phyloP scores from a whole-genome alignment of 1,140 invertebrate genomes.

The Arion vulgaris region DNA sequence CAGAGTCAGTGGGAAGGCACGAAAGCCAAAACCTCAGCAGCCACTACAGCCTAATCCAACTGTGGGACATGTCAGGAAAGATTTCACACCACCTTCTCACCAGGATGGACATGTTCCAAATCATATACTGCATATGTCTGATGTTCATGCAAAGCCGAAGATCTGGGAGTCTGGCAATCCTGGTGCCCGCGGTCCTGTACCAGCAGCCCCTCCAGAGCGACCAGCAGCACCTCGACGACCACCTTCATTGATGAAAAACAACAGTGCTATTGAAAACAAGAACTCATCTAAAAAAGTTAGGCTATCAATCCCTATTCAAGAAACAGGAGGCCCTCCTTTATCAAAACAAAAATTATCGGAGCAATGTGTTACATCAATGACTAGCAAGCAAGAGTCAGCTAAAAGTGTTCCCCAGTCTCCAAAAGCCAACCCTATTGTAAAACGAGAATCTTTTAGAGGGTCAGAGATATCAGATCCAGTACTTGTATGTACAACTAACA shows the following conservation, averaged over 20 bases:
- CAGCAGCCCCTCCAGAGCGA: slow-evolving; percentile 17
- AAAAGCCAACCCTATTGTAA: slow-evolving; percentile 32
- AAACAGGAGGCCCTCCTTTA: slow-evolving; percentile 19
- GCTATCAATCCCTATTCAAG: slow-evolving; percentile 21
- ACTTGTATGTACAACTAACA: slow-evolving; percentile 51
- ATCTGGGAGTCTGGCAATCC: slow-evolving; percentile 40
- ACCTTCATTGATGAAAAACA: not conserved
- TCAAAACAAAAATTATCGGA: slow-evolving; percentile 11
- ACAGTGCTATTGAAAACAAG: slow-evolving; percentile 16
- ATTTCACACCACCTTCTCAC: slow-evolving; percentile 23
- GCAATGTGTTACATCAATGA: slow-evolving; percentile 15
- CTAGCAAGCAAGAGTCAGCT: not conserved
- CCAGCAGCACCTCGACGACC: slow-evolving; percentile 18
- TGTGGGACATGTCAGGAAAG: slow-evolving; percentile 18
- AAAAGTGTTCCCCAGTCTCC: slow-evolving; percentile 20
- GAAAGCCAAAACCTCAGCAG: slow-evolving; percentile 36
- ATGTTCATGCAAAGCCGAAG: slow-evolving; percentile 19
- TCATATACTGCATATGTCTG: not conserved
- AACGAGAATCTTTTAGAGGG: slow-evolving; percentile 43
- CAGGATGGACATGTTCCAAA: not conserved
- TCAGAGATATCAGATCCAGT: slow-evolving; percentile 52
- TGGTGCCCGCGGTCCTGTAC: not conserved
- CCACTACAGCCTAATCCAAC: slow-evolving; percentile 32
- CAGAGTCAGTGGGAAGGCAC: slow-evolving; percentile 15
- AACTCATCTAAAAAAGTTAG: slow-evolving; percentile 15